Evolutionary conservation across 2,888 invertebrate species (phyloP).

Genomic region (Tubulanus polymorphus): DNA sequence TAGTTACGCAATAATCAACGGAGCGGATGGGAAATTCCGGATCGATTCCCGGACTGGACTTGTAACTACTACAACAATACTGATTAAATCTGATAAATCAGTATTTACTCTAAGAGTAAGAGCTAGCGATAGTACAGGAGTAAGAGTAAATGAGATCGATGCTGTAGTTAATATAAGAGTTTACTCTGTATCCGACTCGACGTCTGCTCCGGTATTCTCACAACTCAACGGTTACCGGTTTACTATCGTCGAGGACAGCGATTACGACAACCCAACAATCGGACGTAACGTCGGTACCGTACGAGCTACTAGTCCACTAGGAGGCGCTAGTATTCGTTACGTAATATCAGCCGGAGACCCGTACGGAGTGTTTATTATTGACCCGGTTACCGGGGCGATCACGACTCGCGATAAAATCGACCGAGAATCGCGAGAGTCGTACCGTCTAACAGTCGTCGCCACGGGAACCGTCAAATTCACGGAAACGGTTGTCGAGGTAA

Average conservation of each 20-base stretch:
- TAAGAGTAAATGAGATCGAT: slow-evolving; percentile 17
- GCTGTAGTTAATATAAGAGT: slow-evolving; percentile 36
- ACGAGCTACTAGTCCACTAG: slow-evolving; percentile 25
- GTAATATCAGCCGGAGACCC: slow-evolving; percentile 75
- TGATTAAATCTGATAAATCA: slow-evolving; percentile 75
- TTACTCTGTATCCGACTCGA: slow-evolving; percentile 20
- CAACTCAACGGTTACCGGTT: slow-evolving; percentile 70
- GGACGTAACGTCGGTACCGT: slow-evolving; percentile 77
- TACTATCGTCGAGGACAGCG: slow-evolving; percentile 76
- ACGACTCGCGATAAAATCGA: slow-evolving; percentile 76
- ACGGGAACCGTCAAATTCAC: slow-evolving; percentile 72
- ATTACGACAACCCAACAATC: slow-evolving; percentile 58
- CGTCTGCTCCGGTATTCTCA: slow-evolving; percentile 52
- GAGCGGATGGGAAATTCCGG: slow-evolving; percentile 60
- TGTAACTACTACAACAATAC: slow-evolving; percentile 71
- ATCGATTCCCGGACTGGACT: slow-evolving; percentile 76
- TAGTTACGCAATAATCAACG: slow-evolving; percentile 56
- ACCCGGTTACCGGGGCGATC: slow-evolving; percentile 74
- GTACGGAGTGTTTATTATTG: slow-evolving; percentile 72
- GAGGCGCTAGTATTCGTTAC: slow-evolving; percentile 24
- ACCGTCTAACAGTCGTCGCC: slow-evolving; percentile 76
- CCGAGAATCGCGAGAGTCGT: slow-evolving; percentile 73
- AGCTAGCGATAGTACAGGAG: slow-evolving; percentile 60
- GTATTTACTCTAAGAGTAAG: slow-evolving; percentile 73
- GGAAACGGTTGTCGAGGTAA: slow-evolving; percentile 74